Evolutionary conservation across 2,113 vertebrate genomes (phyloP), one percentile per base, ranked within the genome.

Genomic region (Macquaria australasica): DNA sequence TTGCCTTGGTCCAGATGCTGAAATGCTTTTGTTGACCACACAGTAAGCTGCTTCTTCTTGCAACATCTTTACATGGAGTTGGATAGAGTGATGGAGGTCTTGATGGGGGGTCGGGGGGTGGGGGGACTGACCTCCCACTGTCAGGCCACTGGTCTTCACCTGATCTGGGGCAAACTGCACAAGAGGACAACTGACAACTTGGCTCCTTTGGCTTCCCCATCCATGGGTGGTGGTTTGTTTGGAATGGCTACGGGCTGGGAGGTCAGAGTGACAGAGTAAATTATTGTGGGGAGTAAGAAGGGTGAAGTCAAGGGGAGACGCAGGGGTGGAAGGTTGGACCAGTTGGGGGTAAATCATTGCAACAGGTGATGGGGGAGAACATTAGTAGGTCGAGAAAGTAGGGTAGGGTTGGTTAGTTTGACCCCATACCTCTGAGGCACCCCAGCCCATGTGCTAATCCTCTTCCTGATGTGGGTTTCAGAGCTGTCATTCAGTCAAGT

Each of bases 261-360:
- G 92, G 92, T 92, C 92, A 93, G 68, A 53, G 82, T 82, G 85
- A 90, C 85, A 89, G 79, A 87, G 84, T 92, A 86, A 92, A 92
- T 92, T 91, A 91, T 89, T 72, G 63, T 68, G 25, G 60, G 67
- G 71, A 85, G 41, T 76, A 77, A 88, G 80, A 89, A 77, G 81
- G 77, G 82, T 87, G 84, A 88, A 87, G 56, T 74, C 82, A 92
- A 91, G 84, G 89, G 62, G 82, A 83, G 88, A 91, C 41, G 6
- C 73, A 45, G 76, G 51, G 84, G 90, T 89, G 81, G 88, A 73
- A 90, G 87, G 86, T 87, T 90, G 83, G 75, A 90, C 75, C 75
- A 81, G 80, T 88, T 84, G 81, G 90, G 86, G 89, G 82, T 94
- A 94, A 95, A 93, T 93, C 91, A 91, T 87, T 77, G 83, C 78